Conservation (phyloP, 2,888 invertebrate species). For the Lacanobia oleracea region DNA sequence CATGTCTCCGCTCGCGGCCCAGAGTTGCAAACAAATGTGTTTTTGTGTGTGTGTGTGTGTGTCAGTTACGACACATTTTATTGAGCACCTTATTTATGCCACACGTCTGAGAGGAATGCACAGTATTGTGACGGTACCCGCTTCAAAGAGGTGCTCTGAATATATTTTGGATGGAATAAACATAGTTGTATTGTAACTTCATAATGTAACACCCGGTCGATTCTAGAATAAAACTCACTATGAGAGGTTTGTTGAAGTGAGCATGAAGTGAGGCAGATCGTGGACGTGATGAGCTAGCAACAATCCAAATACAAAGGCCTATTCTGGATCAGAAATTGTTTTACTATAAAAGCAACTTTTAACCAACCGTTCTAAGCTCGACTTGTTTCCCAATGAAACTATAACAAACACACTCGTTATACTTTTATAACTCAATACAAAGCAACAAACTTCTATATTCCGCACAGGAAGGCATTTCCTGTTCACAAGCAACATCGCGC, state of each 20-base stretch:
- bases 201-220: not conserved
- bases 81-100: constrained; percentile 24
- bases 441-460: not conserved
- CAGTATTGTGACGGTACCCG: not conserved
- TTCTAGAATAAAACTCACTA: too few species aligned
- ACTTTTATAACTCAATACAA: not conserved
- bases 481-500: not conserved
- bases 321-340: not conserved
- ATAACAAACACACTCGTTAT: not conserved
- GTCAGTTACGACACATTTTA: constrained; percentile 8
- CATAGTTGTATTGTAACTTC: too few species aligned
- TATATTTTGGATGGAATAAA: constrained; percentile 4
- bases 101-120: not conserved
- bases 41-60: not conserved
- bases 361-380: too few species aligned
- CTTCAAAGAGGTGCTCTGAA: constrained; percentile 1
- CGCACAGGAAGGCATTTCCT: constrained; percentile 7
- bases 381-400: not conserved
- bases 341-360: not conserved
- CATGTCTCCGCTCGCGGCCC: not conserved
- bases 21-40: not conserved
- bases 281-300: not conserved
- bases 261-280: too few species aligned
- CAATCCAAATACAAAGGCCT: not conserved
- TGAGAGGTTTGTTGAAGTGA: too few species aligned